Evolutionary conservation across 1,140 invertebrate species (phyloP), one percentile per base, ranked within the genome.

Genomic region (Metopolophium dirhodum): DNA sequence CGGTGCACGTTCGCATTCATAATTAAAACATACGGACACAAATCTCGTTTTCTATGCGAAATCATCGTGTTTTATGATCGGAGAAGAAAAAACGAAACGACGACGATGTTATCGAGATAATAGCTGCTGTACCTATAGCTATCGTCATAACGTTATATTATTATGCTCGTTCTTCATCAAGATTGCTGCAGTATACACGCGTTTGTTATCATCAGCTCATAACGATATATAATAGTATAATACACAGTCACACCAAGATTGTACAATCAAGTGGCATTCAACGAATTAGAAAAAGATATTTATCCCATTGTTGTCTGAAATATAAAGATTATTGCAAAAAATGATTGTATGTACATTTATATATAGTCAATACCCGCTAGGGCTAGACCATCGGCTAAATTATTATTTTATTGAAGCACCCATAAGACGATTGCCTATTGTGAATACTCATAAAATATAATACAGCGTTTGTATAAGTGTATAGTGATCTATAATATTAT

Each of bases 1-100:
- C 61, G 61, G 61, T 20, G 14, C 61, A 77, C 41, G 37, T 85
- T 45, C 23, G 22, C 2, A 37, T 83, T 83, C 35, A 45, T 45
- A 85, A 85, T 45, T 87, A 49, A 86, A 49, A 47, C 45, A n/a
- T n/a, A n/a, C 45, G 30, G 45, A 49, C 85, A 49, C 11, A 20
- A 26, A 8, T 6, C 47, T 11, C 9, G 23, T 85, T 87, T 87
- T 49, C 30, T 87, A 47, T 11, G 2, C 41, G 26, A 45, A 37
- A 30, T 87, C 85, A 20, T 47, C 26, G 45, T 87, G 85, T 87
- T 87, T 87, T 87, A 87, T 87, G 45, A 87, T 49, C 85, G 85
- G 45, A 45, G 30, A 77, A 77, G 30, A 77, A 77, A 77, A 87
- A n/a, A 87, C 26, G 85, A 47, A 87, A 87, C 9, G 41, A 49